phyloP scores from a whole-genome alignment of 2,888 invertebrate genomes.

The Argyresthia albistria region DNA sequence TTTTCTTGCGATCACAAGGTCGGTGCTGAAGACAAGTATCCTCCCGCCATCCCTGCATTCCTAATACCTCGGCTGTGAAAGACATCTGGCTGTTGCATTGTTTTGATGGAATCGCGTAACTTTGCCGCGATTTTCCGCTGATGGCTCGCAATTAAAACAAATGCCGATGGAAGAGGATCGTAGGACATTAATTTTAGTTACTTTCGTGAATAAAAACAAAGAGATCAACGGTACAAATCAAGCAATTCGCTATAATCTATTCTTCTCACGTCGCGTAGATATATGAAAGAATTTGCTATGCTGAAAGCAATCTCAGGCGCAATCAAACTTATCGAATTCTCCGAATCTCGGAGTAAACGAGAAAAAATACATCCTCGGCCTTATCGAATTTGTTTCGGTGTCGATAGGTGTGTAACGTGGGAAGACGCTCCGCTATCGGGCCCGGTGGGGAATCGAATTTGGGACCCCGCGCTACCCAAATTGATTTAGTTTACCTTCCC shows the following conservation, averaged over 20 bases:
- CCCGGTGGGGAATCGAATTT: slow-evolving; percentile 53
- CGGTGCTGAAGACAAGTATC: slow-evolving; percentile 2
- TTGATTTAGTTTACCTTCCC: slow-evolving; percentile 57
- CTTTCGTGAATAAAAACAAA: neutral
- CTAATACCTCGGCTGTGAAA: neutral
- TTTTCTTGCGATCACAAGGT: neutral
- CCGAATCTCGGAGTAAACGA: slow-evolving; percentile 16
- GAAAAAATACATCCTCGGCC: slow-evolving; percentile 29
- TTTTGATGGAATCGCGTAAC: neutral
- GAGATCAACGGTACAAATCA: neutral
- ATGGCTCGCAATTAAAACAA: neutral
- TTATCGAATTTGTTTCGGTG: slow-evolving; percentile 49
- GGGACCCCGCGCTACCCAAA: slow-evolving; percentile 51
- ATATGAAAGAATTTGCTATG: too few relatives aligned
- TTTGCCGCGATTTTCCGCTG: too few relatives aligned
- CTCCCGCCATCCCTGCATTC: neutral
- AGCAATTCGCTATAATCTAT: neutral
- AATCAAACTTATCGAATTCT: slow-evolving; percentile 9
- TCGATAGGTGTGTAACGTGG: slow-evolving; percentile 28
- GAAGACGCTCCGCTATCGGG: slow-evolving; percentile 15
- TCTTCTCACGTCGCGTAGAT: too few relatives aligned
- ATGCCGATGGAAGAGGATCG: neutral
- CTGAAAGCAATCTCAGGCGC: neutral
- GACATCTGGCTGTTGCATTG: neutral
- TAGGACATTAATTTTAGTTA: neutral